A percentile compares a stretch with the other conserved stretches of the same genome.
Evolutionary conservation across 2,888 invertebrate genomes (phyloP).

Genomic region (Drosophila neutralis): DNA sequence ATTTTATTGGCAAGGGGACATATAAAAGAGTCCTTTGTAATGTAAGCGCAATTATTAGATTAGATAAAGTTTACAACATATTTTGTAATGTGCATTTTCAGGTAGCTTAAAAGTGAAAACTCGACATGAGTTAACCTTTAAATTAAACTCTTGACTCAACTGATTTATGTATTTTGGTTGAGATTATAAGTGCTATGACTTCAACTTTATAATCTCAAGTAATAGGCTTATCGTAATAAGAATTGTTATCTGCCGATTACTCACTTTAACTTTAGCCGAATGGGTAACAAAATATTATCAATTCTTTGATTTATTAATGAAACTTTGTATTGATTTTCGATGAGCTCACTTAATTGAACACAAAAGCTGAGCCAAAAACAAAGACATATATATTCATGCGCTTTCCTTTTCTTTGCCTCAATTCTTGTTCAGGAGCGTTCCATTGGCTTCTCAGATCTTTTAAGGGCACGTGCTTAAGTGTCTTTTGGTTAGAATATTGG

Average conservation of each 20-base stretch:
- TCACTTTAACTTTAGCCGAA: constrained; percentile 1
- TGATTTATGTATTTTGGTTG: constrained; percentile 6
- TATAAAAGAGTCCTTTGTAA: neutral
- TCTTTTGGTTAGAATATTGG: constrained; percentile 9
- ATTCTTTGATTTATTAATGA: constrained; percentile 16
- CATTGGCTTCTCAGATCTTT: constrained; percentile 3
- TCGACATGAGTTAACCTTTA: neutral
- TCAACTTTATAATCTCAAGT: constrained; percentile 29
- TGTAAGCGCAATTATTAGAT: neutral
- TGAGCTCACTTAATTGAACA: constrained; percentile 11
- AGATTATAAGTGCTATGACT: constrained; percentile 35
- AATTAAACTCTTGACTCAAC: constrained; percentile 7
- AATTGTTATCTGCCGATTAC: constrained; percentile 35
- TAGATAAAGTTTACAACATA: neutral
- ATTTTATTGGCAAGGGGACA: neutral
- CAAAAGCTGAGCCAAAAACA: constrained; percentile 13
- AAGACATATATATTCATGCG: constrained; percentile 23
- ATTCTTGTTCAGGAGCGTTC: neutral
- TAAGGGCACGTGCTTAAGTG: constrained; percentile 8
- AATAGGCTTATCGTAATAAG: constrained; percentile 34
- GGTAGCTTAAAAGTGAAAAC: neutral
- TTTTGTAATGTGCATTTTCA: neutral
- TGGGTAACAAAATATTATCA: constrained; percentile 13
- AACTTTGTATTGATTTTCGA: constrained; percentile 21
- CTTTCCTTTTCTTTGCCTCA: neutral